Conservation (phyloP, 2,888 invertebrate species). For the Pachymerium ferrugineum region DNA sequence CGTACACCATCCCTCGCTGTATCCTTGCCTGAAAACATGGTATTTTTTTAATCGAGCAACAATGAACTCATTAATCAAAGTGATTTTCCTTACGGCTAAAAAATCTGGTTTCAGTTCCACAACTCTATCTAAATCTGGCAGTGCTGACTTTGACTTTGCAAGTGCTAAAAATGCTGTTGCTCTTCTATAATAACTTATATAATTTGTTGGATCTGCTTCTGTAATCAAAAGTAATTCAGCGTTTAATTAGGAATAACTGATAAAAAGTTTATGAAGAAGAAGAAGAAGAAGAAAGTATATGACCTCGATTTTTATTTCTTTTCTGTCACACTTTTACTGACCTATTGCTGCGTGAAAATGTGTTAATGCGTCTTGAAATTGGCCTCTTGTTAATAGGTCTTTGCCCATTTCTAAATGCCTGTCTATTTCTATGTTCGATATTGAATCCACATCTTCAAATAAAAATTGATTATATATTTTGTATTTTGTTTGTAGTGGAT, state of each 20-base stretch:
- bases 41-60: constrained; percentile 11
- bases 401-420: constrained; percentile 91
- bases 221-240: not conserved
- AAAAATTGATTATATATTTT: no score
- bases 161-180: constrained; percentile 94
- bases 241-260: no score
- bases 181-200: constrained; percentile 89
- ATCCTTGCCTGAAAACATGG: constrained; percentile 55
- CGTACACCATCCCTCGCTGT: constrained; percentile 78
- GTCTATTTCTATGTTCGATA: constrained; percentile 62
- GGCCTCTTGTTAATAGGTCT: constrained; percentile 83
- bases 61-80: constrained; percentile 47
- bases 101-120: constrained; percentile 93
- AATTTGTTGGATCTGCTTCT: constrained; percentile 95
- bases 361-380: constrained; percentile 89
- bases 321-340: constrained; percentile 51
- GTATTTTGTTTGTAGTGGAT: no score
- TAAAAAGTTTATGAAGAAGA: no score
- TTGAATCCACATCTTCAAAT: constrained; percentile 25
- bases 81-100: constrained; percentile 68
- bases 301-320: no score
- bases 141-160: constrained; percentile 90
- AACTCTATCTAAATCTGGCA: constrained; percentile 88
- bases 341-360: constrained; percentile 98
- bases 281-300: no score